Evolutionary conservation across 2,797 vertebrate genomes (phyloP).

Genomic region (Bryconaethiops microstoma): DNA sequence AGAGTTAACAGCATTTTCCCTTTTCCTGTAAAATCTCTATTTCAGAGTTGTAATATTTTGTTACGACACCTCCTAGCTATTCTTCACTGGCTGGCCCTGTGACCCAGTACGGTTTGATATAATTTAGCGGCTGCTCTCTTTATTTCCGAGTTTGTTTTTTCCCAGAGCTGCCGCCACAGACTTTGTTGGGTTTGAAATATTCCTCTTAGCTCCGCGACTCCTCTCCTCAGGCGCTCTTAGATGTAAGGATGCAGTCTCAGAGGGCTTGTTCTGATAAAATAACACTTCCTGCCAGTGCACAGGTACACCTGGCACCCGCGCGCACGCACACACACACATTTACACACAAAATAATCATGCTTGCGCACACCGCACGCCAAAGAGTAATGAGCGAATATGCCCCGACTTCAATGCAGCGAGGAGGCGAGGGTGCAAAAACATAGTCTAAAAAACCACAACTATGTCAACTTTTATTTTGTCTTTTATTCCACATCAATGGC

Average conservation of each 20-base stretch:
- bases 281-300: slow-evolving; percentile 75
- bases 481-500: slow-evolving; percentile 82
- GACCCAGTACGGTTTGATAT: slow-evolving; percentile 75
- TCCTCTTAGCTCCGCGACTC: slow-evolving; percentile 75
- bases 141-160: slow-evolving; percentile 79
- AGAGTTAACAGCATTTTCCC: neutral
- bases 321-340: slow-evolving; percentile 58
- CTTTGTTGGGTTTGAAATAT: slow-evolving; percentile 77
- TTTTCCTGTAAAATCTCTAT: neutral
- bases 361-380: slow-evolving; percentile 71
- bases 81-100: slow-evolving; percentile 79
- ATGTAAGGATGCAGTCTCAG: slow-evolving; percentile 79
- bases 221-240: slow-evolving; percentile 80
- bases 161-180: slow-evolving; percentile 68
- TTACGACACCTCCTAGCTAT: slow-evolving; percentile 54
- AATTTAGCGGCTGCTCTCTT: slow-evolving; percentile 72
- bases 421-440: slow-evolving; percentile 51
- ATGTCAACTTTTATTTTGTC: slow-evolving; percentile 82
- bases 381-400: slow-evolving; percentile 82
- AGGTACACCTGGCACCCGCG: slow-evolving; percentile 65
- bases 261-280: slow-evolving; percentile 83
- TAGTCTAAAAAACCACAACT: slow-evolving; percentile 72
- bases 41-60: neutral
- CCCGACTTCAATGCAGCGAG: slow-evolving; percentile 75
- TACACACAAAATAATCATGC: slow-evolving; percentile 77